Base-by-base conservation (phyloP, 2,113 vertebrate species). In the Campylorhamphus procurvoides region DNA sequence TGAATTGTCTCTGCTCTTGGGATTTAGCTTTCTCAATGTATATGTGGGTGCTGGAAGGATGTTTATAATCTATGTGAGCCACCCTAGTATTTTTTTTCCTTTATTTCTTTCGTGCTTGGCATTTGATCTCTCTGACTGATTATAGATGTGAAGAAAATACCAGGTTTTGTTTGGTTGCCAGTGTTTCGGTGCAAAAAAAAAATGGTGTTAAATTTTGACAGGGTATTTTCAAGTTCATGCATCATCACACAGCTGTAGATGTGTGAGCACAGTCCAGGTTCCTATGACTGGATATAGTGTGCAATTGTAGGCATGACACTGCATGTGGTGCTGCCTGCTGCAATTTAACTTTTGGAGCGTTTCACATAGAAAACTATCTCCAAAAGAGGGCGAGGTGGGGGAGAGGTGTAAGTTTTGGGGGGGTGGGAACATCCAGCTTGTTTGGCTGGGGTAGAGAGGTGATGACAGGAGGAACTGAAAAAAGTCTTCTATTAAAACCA, bases 371-470 rank as follows among this genome's bases (percentile, higher is more conserved):
- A 74, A 79, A 6, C 14, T 14, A 3, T 60, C 27, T 76, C 7
- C 19, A 56, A 71, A 46, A 4, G 14, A 67, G 29, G 49, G 20
- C 6, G 17, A 20, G 37, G 16, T 35, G 14, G 17, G 6, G n/a
- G 7, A 2, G 14, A 71, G 7, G 5, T 47, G 9, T 53, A 39
- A n/a, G 3, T 28, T 62, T 7, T 7, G 23, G 1, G 9, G 2
- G 13, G 12, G 11, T 20, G 15, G 7, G 15, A 59, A 28, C 25
- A 9, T 39, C 66, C 60, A 44, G n/a, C 35, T 68, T 85, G 2
- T 56, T 77, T 80, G 29, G 4, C 63, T 77, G 12, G 18, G 20
- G 17, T 77, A 46, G 25, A 50, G 25, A 35, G 33, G 5, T 18
- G 7, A 13, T 35, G 53, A 3, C 19, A 67, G 28, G n/a, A 85